Evolutionary conservation across 2,797 vertebrate species (phyloP).

Genomic region (Lagocephalus sceleratus): DNA sequence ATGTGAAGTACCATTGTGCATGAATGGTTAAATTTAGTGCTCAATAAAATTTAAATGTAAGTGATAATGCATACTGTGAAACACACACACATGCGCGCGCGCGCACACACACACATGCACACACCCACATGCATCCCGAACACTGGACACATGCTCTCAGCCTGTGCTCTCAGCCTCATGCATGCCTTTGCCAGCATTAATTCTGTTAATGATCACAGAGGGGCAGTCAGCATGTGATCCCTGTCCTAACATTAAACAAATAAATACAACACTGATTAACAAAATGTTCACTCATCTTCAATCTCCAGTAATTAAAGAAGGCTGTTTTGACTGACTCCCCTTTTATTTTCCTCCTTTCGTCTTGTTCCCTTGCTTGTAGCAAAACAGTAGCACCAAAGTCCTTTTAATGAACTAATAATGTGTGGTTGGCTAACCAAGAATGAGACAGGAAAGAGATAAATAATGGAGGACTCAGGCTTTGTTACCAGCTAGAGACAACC

Average conservation of each 20-base stretch:
- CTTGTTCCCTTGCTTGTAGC: constrained; percentile 35
- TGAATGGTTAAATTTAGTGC: constrained; percentile 24
- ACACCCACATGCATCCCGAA: background rate
- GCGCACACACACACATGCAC: constrained; percentile 7
- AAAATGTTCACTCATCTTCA: constrained; percentile 70
- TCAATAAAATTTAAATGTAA: constrained; percentile 17
- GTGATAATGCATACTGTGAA: constrained; percentile 31
- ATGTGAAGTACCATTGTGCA: no score
- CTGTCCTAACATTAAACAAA: constrained; percentile 74
- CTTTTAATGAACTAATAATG: constrained; percentile 72
- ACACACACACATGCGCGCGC: constrained; percentile 8
- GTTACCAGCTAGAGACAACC: constrained; percentile 55
- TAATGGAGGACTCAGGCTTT: constrained; percentile 37
- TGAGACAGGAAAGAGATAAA: constrained; percentile 60
- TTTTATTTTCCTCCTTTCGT: constrained; percentile 40
- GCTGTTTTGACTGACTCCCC: constrained; percentile 57
- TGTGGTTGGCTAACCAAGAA: constrained; percentile 69
- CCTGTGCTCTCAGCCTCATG: constrained; percentile 28
- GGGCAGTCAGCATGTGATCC: constrained; percentile 70
- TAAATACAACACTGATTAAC: constrained; percentile 77
- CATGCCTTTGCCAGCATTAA: constrained; percentile 57
- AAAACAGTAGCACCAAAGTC: constrained; percentile 34
- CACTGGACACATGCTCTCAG: constrained; percentile 33
- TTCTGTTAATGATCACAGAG: constrained; percentile 73
- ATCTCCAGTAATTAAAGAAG: constrained; percentile 71